These are phyloP conservation scores for Gadopsis marmoratus DNA, from an alignment of 2,797 vertebrate genomes.

Conservation along the genomic window DNA sequence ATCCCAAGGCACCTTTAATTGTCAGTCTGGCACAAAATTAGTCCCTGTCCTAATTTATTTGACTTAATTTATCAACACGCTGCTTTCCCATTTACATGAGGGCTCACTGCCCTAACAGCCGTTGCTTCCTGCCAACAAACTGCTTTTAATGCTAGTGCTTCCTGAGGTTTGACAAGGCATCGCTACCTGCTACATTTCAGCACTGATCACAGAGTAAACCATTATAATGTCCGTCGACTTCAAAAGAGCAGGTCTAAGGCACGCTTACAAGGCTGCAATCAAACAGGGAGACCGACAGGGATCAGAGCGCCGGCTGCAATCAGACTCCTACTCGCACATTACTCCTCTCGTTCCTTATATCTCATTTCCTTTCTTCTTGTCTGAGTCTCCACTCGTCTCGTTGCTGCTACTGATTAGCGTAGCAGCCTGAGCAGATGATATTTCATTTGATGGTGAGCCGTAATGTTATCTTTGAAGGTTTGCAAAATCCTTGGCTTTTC, in stretches of 20 bases:
- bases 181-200: constrained; percentile 30
- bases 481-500: constrained; percentile 50
- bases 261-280: constrained; percentile 53
- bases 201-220: constrained; percentile 45
- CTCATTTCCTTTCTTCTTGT: constrained; percentile 49
- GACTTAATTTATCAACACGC: constrained; percentile 71
- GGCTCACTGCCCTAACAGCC: constrained; percentile 3
- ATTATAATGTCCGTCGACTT: constrained; percentile 44
- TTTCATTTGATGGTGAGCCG: constrained; percentile 31
- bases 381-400: constrained; percentile 39
- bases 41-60: constrained; percentile 78
- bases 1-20: constrained; percentile 77
- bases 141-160: constrained; percentile 49
- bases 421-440: constrained; percentile 39
- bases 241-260: constrained; percentile 30
- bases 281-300: constrained; percentile 40
- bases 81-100: constrained; percentile 41
- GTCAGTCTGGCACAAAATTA: constrained; percentile 69
- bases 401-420: constrained; percentile 36
- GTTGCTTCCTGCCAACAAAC: constrained; percentile 34
- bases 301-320: constrained; percentile 57
- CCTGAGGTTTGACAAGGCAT: constrained; percentile 29
- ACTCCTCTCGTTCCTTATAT: constrained; percentile 27
- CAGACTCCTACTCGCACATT: constrained; percentile 44
- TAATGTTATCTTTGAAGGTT: constrained; percentile 47